phyloP scores from a whole-genome alignment of 1,140 invertebrate species.

The Calliphora vicina region DNA sequence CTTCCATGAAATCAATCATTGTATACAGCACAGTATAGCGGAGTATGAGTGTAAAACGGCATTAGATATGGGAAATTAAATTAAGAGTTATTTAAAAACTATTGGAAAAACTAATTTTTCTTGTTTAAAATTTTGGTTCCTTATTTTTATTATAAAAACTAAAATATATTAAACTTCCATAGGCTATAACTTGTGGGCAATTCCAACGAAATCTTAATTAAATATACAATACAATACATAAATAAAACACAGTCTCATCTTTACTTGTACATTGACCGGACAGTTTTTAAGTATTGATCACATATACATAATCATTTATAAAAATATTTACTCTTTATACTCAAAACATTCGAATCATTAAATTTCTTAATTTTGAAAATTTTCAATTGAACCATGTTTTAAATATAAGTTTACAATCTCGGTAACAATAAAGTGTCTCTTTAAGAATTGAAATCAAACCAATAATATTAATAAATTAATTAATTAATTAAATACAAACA shows the following conservation, averaged over 20 bases:
- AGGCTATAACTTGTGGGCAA: neutral
- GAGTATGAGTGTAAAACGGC: conserved; percentile 58
- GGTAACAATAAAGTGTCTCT: conserved; percentile 15
- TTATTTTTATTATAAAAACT: neutral
- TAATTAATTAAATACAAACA: neutral
- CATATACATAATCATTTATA: neutral
- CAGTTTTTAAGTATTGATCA: neutral
- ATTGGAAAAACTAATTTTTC: neutral
- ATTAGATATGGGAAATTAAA: conserved; percentile 29
- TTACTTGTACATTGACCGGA: neutral
- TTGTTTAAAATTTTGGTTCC: neutral
- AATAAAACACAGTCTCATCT: neutral
- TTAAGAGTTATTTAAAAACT: neutral
- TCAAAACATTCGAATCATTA: neutral
- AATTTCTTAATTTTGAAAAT: neutral
- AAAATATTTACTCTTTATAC: neutral
- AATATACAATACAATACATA: too few relatives aligned
- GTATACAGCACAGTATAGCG: conserved; percentile 60
- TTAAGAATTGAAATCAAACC: neutral
- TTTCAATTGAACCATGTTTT: neutral
- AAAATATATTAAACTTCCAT: neutral
- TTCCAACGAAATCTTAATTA: neutral
- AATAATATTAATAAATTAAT: neutral
- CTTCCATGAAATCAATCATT: conserved; percentile 69
- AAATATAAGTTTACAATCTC: neutral